Percentiles rank a stretch among this genome's conserved stretches.
These are phyloP conservation scores for Gymnothorax javanicus DNA, from an alignment of 2,797 vertebrate species.

Conservation along the genomic window DNA sequence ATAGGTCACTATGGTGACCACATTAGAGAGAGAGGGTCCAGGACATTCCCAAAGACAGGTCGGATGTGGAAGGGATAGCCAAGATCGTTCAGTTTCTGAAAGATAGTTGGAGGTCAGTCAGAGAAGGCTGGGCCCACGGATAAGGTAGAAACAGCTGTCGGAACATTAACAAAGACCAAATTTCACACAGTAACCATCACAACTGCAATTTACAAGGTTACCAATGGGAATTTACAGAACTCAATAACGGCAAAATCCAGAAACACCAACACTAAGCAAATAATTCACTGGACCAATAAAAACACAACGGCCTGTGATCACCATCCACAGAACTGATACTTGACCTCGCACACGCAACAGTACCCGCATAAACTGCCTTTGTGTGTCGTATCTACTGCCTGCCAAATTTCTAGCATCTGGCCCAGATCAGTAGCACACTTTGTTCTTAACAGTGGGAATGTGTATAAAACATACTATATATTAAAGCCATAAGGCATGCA, in stretches of 20 bases:
- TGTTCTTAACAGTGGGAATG: background rate
- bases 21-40: background rate
- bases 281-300: background rate
- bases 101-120: background rate
- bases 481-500: background rate
- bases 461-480: background rate
- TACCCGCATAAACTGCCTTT: background rate
- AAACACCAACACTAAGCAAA: background rate
- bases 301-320: background rate
- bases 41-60: background rate
- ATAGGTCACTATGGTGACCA: background rate
- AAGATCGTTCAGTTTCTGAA: background rate
- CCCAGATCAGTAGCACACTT: background rate
- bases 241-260: background rate
- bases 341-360: background rate
- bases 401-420: background rate
- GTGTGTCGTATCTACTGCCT: background rate
- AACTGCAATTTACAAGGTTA: background rate
- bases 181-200: slow-evolving; percentile 1
- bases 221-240: background rate
- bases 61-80: background rate
- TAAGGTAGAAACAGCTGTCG: background rate
- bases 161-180: background rate
- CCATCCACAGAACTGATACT: background rate
- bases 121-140: background rate